Evolutionary conservation across 1,140 invertebrate genomes (phyloP).

Genomic region (Anastrepha obliqua): DNA sequence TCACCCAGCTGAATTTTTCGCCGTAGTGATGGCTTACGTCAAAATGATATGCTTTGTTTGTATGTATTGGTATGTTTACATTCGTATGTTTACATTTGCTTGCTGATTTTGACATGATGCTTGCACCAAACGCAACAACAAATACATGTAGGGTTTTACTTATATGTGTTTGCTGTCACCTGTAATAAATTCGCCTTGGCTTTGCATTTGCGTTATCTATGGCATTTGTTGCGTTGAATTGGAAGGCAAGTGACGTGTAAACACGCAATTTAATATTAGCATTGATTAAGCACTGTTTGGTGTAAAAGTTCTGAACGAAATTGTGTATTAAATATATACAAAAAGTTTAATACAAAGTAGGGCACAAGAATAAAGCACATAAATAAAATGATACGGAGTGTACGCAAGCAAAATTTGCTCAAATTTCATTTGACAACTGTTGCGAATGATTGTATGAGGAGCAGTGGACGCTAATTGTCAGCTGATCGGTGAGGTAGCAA

Average conservation of each 20-base stretch:
- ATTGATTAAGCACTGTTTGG: background rate
- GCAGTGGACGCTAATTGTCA: conserved; percentile 47
- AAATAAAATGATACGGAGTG: background rate
- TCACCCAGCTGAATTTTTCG: too few species aligned
- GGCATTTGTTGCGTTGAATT: background rate
- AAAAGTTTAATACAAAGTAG: background rate
- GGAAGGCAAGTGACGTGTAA: background rate
- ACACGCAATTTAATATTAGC: background rate
- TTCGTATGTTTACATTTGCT: too few species aligned
- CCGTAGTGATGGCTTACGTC: too few species aligned
- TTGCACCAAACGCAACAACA: too few species aligned
- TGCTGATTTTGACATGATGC: too few species aligned
- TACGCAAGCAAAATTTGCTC: background rate
- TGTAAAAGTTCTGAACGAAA: too few species aligned
- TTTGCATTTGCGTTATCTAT: too few species aligned
- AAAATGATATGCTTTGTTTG: too few species aligned
- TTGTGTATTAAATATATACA: background rate
- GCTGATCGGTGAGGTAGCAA: background rate
- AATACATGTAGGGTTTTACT: too few species aligned
- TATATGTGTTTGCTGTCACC: too few species aligned
- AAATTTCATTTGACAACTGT: conserved; percentile 29
- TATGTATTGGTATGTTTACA: too few species aligned
- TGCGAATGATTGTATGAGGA: conserved; percentile 7
- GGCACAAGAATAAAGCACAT: background rate
- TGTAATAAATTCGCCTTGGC: too few species aligned